Percentiles rank a stretch among this genome's conserved stretches.
phyloP scores from a whole-genome alignment of 2,113 vertebrate species.

The Steatornis caripensis region DNA sequence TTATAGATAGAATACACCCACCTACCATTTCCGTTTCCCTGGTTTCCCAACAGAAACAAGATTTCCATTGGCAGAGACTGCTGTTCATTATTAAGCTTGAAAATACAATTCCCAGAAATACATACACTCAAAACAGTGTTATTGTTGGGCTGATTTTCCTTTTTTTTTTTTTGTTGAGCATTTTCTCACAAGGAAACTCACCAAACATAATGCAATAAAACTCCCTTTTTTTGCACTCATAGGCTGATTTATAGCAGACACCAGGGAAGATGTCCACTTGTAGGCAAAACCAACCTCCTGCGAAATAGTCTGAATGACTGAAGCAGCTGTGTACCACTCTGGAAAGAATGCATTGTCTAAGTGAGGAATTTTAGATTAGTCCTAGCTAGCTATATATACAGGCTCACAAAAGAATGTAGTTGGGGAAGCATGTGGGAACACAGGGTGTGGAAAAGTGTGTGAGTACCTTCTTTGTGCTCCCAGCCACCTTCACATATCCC shows the following conservation, averaged over 20 bases:
- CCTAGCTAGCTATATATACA: background rate
- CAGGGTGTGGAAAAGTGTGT: background rate
- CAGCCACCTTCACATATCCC: background rate
- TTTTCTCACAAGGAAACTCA: background rate
- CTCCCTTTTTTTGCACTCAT: background rate
- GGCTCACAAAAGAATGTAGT: background rate
- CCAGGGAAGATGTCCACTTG: background rate
- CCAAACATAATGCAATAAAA: background rate
- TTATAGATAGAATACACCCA: background rate
- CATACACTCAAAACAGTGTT: background rate
- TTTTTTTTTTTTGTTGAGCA: background rate
- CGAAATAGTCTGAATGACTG: background rate
- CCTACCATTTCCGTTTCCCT: background rate
- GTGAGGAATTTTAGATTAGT: background rate
- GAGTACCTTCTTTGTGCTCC: background rate
- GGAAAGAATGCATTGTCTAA: conserved; percentile 7
- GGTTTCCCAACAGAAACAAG: background rate
- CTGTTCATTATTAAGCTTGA: background rate
- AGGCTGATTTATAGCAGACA: background rate
- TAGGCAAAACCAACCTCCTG: background rate
- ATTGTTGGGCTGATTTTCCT: background rate
- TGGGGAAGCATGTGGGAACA: background rate
- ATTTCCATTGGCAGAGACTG: background rate
- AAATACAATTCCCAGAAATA: conserved; percentile 9
- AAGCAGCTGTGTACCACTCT: background rate